Evolutionary conservation across 1,140 invertebrate species (phyloP).

Genomic region (Caenorhabditis inopinata): DNA sequence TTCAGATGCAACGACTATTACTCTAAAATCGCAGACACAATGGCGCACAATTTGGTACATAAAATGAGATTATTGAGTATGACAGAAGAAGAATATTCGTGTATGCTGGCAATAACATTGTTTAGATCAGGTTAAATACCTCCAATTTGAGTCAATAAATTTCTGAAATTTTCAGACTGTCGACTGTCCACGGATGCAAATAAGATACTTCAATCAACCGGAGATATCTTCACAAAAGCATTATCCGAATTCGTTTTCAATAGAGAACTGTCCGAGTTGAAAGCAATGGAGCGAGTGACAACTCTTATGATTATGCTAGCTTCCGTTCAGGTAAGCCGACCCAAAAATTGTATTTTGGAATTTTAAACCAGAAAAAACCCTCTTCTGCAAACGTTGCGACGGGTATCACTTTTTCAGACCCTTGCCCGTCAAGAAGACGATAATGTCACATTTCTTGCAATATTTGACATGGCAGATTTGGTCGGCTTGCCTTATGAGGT

Average conservation of each 20-base stretch:
- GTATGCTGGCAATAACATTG: neutral
- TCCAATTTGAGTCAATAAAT: neutral
- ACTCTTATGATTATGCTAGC: neutral
- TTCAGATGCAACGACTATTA: neutral
- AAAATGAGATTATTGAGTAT: neutral
- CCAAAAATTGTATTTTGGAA: no score
- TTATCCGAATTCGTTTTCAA: neutral
- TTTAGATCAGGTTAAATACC: neutral
- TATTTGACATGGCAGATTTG: neutral
- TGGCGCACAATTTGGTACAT: neutral
- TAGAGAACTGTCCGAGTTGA: neutral
- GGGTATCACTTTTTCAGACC: neutral
- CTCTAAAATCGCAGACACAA: neutral
- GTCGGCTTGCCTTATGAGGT: neutral
- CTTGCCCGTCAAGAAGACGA: neutral
- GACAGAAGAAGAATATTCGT: constrained; percentile 4
- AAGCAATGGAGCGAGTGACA: neutral
- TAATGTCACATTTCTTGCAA: neutral
- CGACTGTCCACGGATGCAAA: neutral
- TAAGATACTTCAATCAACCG: neutral
- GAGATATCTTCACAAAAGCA: neutral
- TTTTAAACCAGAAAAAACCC: no score
- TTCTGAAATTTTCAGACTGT: neutral
- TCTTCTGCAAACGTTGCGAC: no score
- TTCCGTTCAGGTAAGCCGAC: neutral